Base-by-base conservation (phyloP, 2,888 invertebrate genomes). In the Timema cristinae region DNA sequence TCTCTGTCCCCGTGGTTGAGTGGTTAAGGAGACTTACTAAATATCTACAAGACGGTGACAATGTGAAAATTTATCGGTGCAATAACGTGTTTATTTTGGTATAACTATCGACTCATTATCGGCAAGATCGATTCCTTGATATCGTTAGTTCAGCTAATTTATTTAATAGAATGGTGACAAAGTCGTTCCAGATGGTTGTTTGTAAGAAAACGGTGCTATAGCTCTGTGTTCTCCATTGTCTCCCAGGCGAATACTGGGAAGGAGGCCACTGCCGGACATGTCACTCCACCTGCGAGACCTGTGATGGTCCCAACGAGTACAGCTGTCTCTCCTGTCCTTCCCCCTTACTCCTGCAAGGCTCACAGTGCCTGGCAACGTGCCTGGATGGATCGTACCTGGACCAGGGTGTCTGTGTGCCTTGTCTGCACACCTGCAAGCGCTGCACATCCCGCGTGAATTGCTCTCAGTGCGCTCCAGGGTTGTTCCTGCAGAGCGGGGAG, bases 391-490 rank as follows among this genome's bases (percentile, higher is more conserved):
- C 86, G 82, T 93, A 89, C 79, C 87, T 90, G 74, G 90, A 90
- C 76, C 88, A 88, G 6, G 91, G 89, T 0, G 86, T 87, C 0
- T 95, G 95, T 79, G 87, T 90, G 52, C 90, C 90, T 5, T 95
- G 95, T 79, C 83, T 92, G 76, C 91, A 92, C 80, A 91, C 92
- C 6, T 94, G 94, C 81, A 85, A 88, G 0, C 88, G 89, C 68
- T 94, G 94, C 81, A 89, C 89, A 6, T 91, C 93, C 0, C 87
- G 92, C 70, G 86, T 90, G 72, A 93, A 93, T 81, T 95, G 94
- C 80, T 93, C 92, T 0, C 85, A 89, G 48, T 95, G 95, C 79
- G 86, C 88, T 15, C 87, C 88, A 70, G 89, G 92, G 0, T 83
- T 94, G 77, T 88, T 91, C 77, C 83, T 95, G 69, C 93, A 94